These are phyloP conservation scores for Xestia ashworthii DNA, from an alignment of 2,888 invertebrate species.

Conservation along the genomic window DNA sequence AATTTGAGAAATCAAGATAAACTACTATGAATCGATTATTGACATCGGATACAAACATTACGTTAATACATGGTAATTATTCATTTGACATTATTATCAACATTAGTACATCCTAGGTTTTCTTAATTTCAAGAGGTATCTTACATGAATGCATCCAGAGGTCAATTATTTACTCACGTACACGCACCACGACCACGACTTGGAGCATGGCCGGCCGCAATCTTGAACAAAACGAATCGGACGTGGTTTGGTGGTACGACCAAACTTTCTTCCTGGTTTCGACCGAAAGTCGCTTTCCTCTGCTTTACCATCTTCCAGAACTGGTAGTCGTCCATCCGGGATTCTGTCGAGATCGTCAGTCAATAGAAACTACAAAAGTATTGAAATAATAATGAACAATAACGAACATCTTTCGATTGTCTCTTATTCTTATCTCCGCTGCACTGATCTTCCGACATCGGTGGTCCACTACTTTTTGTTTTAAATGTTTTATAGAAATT, in stretches of 20 bases:
- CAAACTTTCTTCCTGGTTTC: background rate
- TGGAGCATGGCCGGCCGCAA: too few species aligned
- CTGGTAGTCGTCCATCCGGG: background rate
- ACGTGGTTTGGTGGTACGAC: background rate
- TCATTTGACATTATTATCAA: constrained; percentile 21
- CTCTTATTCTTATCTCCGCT: too few species aligned
- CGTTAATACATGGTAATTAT: constrained; percentile 4
- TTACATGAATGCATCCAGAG: background rate
- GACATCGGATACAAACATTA: constrained; percentile 1
- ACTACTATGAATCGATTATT: constrained; percentile 16
- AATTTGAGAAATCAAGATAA: background rate
- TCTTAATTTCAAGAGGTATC: background rate
- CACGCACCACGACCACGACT: background rate
- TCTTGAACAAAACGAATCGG: too few species aligned
- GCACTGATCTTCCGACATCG: too few species aligned
- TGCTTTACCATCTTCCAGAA: background rate
- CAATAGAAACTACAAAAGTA: background rate
- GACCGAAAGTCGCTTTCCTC: background rate
- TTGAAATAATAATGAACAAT: background rate
- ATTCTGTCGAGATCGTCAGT: background rate
- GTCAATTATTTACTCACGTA: too few species aligned
- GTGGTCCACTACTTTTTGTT: too few species aligned
- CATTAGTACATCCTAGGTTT: constrained; percentile 26
- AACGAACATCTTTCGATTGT: background rate
- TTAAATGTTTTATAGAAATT: too few species aligned